Evolutionary conservation across 2,113 vertebrate genomes (phyloP).

Genomic region (Aphyosemion australe): DNA sequence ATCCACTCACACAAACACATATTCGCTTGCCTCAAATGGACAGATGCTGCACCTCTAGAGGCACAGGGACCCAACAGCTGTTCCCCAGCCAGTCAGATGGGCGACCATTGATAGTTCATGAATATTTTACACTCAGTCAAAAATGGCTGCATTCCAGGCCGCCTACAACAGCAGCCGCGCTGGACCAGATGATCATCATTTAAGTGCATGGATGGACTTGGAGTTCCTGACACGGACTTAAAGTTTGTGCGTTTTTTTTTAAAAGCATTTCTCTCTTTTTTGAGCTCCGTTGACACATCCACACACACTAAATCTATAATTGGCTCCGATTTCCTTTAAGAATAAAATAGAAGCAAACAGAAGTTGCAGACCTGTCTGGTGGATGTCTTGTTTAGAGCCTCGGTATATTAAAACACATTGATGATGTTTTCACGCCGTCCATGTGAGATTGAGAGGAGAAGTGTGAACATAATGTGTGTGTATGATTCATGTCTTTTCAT

Average conservation of each 20-base stretch:
- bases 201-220: slow-evolving; percentile 55
- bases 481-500: slow-evolving; percentile 1
- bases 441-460: neutral
- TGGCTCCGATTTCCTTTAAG: neutral
- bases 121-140: slow-evolving; percentile 80
- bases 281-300: neutral
- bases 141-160: slow-evolving; percentile 73
- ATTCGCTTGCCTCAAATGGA: slow-evolving; percentile 64
- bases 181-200: slow-evolving; percentile 68
- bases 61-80: slow-evolving; percentile 79
- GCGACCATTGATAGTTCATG: slow-evolving; percentile 78
- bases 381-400: neutral
- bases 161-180: slow-evolving; percentile 69
- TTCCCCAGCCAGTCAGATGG: slow-evolving; percentile 79
- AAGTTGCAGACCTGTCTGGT: neutral
- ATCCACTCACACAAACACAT: slow-evolving; percentile 49
- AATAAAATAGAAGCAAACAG: neutral
- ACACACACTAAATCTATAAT: neutral
- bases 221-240: slow-evolving; percentile 14
- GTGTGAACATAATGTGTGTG: slow-evolving; percentile 8
- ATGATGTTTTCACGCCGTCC: slow-evolving; percentile 15
- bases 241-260: slow-evolving; percentile 4
- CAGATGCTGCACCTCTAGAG: slow-evolving; percentile 84
- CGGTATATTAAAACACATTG: slow-evolving; percentile 7
- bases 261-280: neutral